phyloP scores from a whole-genome alignment of 2,113 vertebrate species.

The Pomatostomus ruficeps region DNA sequence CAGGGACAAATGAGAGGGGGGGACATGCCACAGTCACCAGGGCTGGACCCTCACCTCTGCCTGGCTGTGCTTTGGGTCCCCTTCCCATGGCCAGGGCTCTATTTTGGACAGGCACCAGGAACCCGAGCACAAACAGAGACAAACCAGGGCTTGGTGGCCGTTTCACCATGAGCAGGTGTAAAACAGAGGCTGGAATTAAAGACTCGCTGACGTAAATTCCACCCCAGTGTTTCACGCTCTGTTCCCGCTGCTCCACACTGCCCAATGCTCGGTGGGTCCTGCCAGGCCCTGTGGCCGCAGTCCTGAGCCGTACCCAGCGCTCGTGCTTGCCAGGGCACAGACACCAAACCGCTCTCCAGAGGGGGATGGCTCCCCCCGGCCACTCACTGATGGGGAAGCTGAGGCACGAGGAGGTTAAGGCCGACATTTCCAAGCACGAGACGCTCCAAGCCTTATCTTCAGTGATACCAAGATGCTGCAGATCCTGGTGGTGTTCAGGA shows the following conservation, averaged over 20 bases:
- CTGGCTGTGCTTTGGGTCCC: background rate
- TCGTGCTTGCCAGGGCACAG: background rate
- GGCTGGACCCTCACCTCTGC: background rate
- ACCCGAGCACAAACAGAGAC: background rate
- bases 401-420: conserved; percentile 53
- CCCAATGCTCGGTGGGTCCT: rapidly evolving
- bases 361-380: background rate
- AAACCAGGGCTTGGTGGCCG: background rate
- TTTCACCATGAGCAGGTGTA: background rate
- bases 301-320: rapidly evolving
- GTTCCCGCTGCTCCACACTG: rapidly evolving
- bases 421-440: background rate
- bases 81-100: background rate
- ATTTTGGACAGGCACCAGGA: background rate
- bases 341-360: background rate
- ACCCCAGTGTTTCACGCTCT: rapidly evolving
- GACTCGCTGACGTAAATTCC: background rate
- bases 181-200: background rate
- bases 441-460: background rate
- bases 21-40: background rate
- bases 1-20: conserved; percentile 24
- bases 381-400: background rate
- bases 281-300: background rate
- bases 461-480: background rate
- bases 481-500: background rate